Base-by-base conservation (phyloP, 1,140 invertebrate species). In the Orchestia grillus region DNA sequence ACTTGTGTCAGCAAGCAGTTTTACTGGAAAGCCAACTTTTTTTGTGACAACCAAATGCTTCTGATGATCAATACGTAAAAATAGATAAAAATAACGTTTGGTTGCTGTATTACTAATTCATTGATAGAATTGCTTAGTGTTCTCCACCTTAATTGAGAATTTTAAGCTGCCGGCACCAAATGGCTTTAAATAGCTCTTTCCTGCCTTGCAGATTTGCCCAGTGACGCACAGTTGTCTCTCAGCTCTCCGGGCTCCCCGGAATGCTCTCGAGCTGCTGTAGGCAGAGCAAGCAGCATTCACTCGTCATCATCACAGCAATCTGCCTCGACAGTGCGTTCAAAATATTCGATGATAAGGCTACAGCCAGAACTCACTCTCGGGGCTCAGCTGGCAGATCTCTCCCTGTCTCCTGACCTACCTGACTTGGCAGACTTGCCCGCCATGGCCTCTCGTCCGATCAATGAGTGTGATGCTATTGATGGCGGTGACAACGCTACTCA, bases 261-360 rank as follows among this genome's bases (percentile, higher is more conserved):
- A 47, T 94, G 92, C 92, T 94, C 92, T 40, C 41, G 92, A 94
- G 92, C 92, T 45, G 92, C 43, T 44, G 95, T 97, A 43, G 97
- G 96, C 41, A 96, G 96, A 94, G 96, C 96, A 28, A 96, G 96
- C 92, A 97, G 97, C 91, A 96, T 96, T 23, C 96, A 97, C 96
- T 97, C 96, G 91, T 97, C 96, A 40, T 97, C 97, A 41, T 97
- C 97, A 40, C 97, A 97, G 92, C 97, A 97, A 53, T 97, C 97
- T 87, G 96, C 96, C 42, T 97, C 97, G 0, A 97, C 97, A 40
- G 97, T 97, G 40, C 96, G 97, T 40, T 97, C 97, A 4, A 96
- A 97, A 53, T 97, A 96, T 95, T 97, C 97, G 36, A 92, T 96
- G 41, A 95, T 96, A 45, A 96, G 96, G 57, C 96, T 96, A 44